Base-by-base conservation (phyloP, 2,113 vertebrate genomes). In the Bubo blakistoni region DNA sequence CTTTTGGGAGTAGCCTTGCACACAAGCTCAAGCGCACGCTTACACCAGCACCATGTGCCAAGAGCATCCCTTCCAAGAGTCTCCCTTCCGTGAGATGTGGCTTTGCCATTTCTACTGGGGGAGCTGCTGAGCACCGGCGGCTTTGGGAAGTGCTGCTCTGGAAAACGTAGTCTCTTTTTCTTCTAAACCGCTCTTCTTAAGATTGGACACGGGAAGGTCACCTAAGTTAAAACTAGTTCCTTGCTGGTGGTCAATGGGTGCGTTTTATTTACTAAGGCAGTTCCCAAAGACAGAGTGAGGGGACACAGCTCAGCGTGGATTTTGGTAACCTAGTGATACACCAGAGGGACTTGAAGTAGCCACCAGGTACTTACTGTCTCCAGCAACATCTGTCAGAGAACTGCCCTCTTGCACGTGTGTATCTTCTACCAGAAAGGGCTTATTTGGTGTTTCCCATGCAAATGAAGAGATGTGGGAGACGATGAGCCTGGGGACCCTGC, bases 1-100 rank as follows among this genome's bases (percentile, higher is more conserved):
- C n/a, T 52, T 93, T 49, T 59, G 40, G 26, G 44, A 87, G 78
- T 22, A 79, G 17, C 20, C 44, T 81, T 8, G 5, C 32, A 21
- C 1, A 1, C 12, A 36, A 63, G 49, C 24, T 21, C 54, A 34
- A 25, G 16, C 8, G 3, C 8, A 3, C 1, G 0, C 14, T 78
- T 12, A 10, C 30, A n/a, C 10, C 59, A 47, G 44, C 10, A 19
- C n/a, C 34, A 1, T 34, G 57, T 91, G 54, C 70, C 26, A 36
- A 38, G 46, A 80, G 58, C 81, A 47, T 80, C 84, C 19, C 46
- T 91, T 46, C 70, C 26, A 34, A 44, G 46, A 80, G 58, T 78
- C 47, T 80, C 84, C 30, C n/a, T 79, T 47, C 52, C 4, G 2
- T 19, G 55, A 73, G 44, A 61, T 0, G 1, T 5, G 24, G 40